Percentiles rank a stretch among this genome's conserved stretches.
Evolutionary conservation across 2,797 vertebrate species (phyloP).

Genomic region (Myiothlypis chrysogaster): DNA sequence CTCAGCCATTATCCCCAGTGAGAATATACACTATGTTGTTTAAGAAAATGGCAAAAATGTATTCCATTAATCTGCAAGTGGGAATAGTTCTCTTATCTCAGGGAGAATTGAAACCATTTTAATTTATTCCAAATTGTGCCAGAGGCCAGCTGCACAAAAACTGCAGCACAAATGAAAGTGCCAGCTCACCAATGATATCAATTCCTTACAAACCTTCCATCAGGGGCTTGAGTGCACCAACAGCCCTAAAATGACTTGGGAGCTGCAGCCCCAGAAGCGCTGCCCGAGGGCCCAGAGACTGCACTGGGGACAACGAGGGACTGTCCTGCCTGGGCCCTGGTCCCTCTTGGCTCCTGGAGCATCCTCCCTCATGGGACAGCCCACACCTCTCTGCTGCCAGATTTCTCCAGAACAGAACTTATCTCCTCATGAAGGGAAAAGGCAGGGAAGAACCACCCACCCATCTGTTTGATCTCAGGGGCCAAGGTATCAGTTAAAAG

Average conservation of each 20-base stretch:
- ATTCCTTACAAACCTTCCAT: neutral
- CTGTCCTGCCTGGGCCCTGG: neutral
- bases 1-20: neutral
- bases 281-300: neutral
- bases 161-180: neutral
- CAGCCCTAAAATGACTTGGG: neutral
- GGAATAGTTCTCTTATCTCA: neutral
- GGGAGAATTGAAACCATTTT: neutral
- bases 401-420: neutral
- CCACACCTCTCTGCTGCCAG: neutral
- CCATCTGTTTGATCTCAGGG: neutral
- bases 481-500: neutral
- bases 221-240: neutral
- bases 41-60: neutral
- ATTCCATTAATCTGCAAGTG: neutral
- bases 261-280: neutral
- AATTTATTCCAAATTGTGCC: neutral
- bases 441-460: neutral
- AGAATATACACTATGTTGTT: neutral
- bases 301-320: fast-evolving
- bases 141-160: neutral
- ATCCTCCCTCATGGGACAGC: neutral
- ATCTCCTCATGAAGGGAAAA: neutral
- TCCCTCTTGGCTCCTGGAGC: neutral
- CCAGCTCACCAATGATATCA: neutral